A percentile compares a stretch with the other conserved stretches of the same genome.
These are phyloP conservation scores for Cheirogaleus major DNA, from an alignment of 2,797 vertebrate genomes.

Conservation along the genomic window DNA sequence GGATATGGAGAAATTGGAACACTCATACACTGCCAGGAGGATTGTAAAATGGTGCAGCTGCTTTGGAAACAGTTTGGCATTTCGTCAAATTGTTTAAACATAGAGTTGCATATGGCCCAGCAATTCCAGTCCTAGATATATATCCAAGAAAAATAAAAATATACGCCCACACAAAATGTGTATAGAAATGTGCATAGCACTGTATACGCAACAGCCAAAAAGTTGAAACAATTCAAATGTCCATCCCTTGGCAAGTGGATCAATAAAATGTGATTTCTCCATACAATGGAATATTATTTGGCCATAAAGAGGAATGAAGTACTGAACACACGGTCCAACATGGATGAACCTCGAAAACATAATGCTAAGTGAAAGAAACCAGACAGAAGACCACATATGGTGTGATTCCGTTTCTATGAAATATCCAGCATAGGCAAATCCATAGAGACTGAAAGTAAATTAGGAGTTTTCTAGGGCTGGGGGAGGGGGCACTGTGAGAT, in stretches of 20 bases:
- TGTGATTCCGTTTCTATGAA: not conserved
- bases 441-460: not conserved
- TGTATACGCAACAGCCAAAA: not conserved
- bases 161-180: not conserved
- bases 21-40: not conserved
- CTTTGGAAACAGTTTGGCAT: not conserved
- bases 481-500: accelerated
- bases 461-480: not conserved
- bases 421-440: not conserved
- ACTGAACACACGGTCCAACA: not conserved
- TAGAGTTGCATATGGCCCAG: not conserved
- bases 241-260: not conserved
- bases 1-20: not conserved
- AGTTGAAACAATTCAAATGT: not conserved
- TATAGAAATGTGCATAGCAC: not conserved
- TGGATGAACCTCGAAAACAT: not conserved
- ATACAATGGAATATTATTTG: not conserved
- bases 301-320: not conserved
- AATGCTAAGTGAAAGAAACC: not conserved
- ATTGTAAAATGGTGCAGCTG: not conserved
- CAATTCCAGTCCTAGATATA: not conserved
- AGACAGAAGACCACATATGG: not conserved
- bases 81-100: not conserved
- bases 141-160: not conserved
- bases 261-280: not conserved